Evolutionary conservation across 2,888 invertebrate species (phyloP), one percentile per base, ranked within the genome.

Genomic region (Philhelius pedissequus): DNA sequence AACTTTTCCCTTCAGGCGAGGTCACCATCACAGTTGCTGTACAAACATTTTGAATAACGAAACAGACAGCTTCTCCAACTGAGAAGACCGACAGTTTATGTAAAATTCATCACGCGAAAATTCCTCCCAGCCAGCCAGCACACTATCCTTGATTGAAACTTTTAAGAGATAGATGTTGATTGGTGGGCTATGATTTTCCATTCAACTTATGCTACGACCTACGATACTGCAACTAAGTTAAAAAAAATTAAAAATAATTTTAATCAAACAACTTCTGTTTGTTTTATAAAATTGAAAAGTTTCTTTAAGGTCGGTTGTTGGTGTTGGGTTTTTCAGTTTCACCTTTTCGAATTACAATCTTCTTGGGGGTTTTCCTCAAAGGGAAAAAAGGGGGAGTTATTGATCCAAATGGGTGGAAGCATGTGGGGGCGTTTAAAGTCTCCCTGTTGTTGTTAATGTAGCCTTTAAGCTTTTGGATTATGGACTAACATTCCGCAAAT

Each of bases 271-370:
- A 54, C 70, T 69, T 62, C 15, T 48, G 48, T 18, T 66, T 38
- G 20, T 50, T 66, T 77, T 22, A 38, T 43, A 58, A 32, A 62
- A 73, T 58, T 78, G 56, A 66, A 78, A 73, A 78, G 64, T 66
- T 56, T 64, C 22, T n/a, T 35, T 32, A 35, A 8, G 64, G 18
- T 71, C 30, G 5, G 13, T 48, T 13, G 32, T 48, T n/a, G n/a
- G 25, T 45, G 9, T 48, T 40, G 15, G n/a, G 40, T 25, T 58
- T 45, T 20, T 18, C 18, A 35, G 60, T 43, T 75, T 35, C 58
- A 27, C 40, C 56, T 58, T 27, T 76, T 3, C 2, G 0, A 43
- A 66, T 35, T 3, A 56, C 38, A n/a, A n/a, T 20, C 9, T 30
- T 9, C 8, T 43, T 25, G 3, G 3, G 20, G 22, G 9, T 45